Conservation (phyloP, 64 coral and sea anemone genomes). For the Dendrophyllia cribrosa region DNA sequence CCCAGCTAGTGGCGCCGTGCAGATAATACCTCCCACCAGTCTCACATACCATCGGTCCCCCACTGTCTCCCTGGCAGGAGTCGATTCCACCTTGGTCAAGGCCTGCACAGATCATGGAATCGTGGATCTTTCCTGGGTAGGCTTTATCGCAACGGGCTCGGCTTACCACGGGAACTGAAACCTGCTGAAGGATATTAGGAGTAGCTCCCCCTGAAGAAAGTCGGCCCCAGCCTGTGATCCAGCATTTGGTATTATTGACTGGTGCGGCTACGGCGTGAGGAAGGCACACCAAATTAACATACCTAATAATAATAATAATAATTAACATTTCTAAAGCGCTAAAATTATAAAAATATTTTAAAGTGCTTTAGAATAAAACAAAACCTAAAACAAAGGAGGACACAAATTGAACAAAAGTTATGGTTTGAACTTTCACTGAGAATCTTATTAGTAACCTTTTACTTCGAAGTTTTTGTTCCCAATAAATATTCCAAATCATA, state of each 20-base stretch:
- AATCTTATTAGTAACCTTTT: no score
- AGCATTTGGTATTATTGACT: conserved; percentile 32
- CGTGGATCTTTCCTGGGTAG: conserved; percentile 16
- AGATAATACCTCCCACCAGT: conserved; percentile 7
- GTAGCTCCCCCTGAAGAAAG: conserved; percentile 48
- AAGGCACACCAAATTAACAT: conserved; percentile 50
- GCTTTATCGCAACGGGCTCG: conserved; percentile 32
- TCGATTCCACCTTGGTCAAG: conserved; percentile 51
- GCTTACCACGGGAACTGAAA: conserved; percentile 30
- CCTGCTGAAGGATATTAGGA: conserved; percentile 28
- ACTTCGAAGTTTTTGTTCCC: no score
- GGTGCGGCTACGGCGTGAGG: conserved; percentile 17
- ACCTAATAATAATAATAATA: conserved; percentile 1
- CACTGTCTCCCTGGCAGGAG: conserved; percentile 36
- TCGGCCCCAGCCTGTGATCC: conserved; percentile 75
- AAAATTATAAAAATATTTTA: no score
- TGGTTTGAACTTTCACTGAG: no score
- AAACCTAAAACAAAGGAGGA: no score
- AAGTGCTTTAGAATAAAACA: no score
- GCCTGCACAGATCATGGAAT: conserved; percentile 33
- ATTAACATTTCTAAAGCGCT: no score
- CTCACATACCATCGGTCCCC: conserved; percentile 36
- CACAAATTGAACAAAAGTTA: no score
- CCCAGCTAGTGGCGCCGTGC: conserved; percentile 30
- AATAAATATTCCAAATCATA: no score